Conservation (phyloP, 1,140 invertebrate species). For the Popillia japonica region DNA sequence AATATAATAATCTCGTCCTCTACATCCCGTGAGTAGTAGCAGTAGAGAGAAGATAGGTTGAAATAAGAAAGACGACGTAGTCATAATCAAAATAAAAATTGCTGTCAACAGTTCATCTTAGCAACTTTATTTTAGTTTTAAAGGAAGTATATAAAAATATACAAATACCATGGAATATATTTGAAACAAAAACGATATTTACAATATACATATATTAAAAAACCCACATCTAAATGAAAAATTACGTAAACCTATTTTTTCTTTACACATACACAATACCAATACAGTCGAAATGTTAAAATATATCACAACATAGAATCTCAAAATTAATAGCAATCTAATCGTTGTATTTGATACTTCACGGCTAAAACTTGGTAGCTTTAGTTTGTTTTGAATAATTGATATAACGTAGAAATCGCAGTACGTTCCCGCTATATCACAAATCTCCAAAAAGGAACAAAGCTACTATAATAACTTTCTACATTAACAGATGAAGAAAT, state of each 20-base stretch:
- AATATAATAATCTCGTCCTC: too few relatives aligned
- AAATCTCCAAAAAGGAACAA: too few relatives aligned
- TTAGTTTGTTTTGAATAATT: too few relatives aligned
- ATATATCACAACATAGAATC: conserved; percentile 30
- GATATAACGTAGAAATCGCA: too few relatives aligned
- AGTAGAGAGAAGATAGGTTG: too few relatives aligned
- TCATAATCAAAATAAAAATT: conserved; percentile 57
- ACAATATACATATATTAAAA: conserved; percentile 29
- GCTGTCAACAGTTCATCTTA: neutral
- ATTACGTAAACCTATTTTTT: conserved; percentile 12
- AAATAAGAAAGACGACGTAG: conserved; percentile 68
- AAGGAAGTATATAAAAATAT: conserved; percentile 35
- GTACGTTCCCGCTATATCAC: too few relatives aligned
- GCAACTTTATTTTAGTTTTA: conserved; percentile 29
- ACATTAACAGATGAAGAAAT: too few relatives aligned
- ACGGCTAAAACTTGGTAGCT: neutral
- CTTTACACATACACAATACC: neutral
- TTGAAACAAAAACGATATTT: conserved; percentile 30
- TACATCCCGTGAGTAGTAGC: too few relatives aligned
- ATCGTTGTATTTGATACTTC: conserved; percentile 18
- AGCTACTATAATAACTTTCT: too few relatives aligned
- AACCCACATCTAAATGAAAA: conserved; percentile 22
- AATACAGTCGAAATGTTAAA: conserved; percentile 13
- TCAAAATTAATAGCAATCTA: conserved; percentile 4
- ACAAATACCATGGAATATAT: conserved; percentile 24